These are phyloP conservation scores for Heliconius aoede DNA, from an alignment of 2,888 invertebrate species.

Conservation along the genomic window DNA sequence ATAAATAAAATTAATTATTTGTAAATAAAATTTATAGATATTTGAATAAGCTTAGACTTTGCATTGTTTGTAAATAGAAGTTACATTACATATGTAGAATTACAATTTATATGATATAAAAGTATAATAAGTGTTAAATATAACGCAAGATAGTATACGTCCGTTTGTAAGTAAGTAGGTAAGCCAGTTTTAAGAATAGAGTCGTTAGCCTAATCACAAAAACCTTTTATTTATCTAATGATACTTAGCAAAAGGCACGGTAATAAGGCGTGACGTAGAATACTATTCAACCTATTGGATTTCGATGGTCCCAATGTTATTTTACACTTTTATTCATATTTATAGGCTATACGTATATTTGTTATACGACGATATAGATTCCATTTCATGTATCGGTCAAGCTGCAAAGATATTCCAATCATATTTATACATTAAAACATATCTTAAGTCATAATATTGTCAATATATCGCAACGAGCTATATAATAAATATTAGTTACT, in stretches of 20 bases:
- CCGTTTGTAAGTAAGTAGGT: background rate
- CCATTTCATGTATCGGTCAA: background rate
- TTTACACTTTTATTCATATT: conserved; percentile 19
- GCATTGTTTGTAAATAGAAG: conserved; percentile 16
- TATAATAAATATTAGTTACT: too few relatives aligned
- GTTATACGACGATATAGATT: background rate
- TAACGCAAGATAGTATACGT: background rate
- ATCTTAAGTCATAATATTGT: conserved; percentile 17
- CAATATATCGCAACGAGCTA: conserved; percentile 8
- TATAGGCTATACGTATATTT: conserved; percentile 22
- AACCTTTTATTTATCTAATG: conserved; percentile 41
- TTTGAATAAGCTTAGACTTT: conserved; percentile 11
- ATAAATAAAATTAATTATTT: conserved; percentile 3
- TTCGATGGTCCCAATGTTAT: conserved; percentile 37
- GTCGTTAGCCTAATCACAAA: conserved; percentile 33
- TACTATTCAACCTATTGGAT: conserved; percentile 29
- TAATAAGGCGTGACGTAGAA: conserved; percentile 42
- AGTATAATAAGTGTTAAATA: background rate
- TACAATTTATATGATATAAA: conserved; percentile 6
- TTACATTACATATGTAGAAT: conserved; percentile 3
- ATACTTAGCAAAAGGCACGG: conserved; percentile 44
- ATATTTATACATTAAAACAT: background rate
- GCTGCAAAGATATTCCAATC: conserved; percentile 13
- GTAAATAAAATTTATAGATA: conserved; percentile 3
- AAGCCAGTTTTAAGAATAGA: conserved; percentile 3